Base-by-base conservation (phyloP, 2,113 vertebrate genomes). In the Brienomyrus brachyistius region DNA sequence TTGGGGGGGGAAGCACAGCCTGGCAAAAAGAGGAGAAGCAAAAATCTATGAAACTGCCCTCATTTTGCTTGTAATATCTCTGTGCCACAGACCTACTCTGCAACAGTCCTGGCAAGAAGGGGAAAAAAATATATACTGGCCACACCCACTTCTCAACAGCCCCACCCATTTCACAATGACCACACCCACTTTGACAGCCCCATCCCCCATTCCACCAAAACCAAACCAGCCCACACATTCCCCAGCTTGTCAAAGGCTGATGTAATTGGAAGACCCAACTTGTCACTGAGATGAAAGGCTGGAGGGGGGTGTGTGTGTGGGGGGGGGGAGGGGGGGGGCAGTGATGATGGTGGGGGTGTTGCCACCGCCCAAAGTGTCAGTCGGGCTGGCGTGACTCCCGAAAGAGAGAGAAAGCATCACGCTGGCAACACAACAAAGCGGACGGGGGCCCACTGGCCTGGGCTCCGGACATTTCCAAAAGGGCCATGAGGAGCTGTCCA, bases 181-280 rank as follows among this genome's bases (percentile, higher is more conserved):
- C 23, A n/a, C 9, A 50, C 47, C 70, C 48, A 45, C 52, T 8
- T 27, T 13, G 6, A 59, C 43, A 35, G 40, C 86, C 90, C 93
- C 74, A 90, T 88, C 82, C 87, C 91, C 13, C 51, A 77, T 87
- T 90, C 91, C 80, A 51, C 92, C 90, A 92, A 91, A 88, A 91
- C 15, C 89, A 91, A 88, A 77, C 82, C 47, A 86, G 27, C 40
- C 74, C 80, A 66, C 40, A 83, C 88, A 77, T 89, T 43, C 66
- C 56, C 6, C 51, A 48, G 11, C 89, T 87, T 80, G 88, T 90
- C 52, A 66, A 91, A 50, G 88, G 89, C 92, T 94, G 92, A 93
- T 94, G 94, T 94, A 94, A 94, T 90, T 92, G 92, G 92, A 91
- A 91, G 90, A 92, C 91, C 87, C 77, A 45, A 6, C 89, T 59